Evolutionary conservation across 2,888 invertebrate species (phyloP).

Genomic region (Himalopsyche japonica): DNA sequence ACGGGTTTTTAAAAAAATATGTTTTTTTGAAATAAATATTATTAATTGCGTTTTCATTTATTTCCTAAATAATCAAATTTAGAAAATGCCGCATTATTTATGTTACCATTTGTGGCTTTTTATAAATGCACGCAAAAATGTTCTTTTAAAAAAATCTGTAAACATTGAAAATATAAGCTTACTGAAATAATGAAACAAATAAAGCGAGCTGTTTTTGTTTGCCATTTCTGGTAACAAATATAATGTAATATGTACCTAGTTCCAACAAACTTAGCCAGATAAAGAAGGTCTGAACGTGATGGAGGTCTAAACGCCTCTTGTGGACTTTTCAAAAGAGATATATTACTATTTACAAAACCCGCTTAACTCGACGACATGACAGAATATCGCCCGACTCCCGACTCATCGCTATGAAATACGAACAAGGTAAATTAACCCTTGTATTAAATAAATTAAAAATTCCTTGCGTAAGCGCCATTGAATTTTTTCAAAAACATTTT

Average conservation of each 20-base stretch:
- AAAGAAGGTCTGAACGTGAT: background rate
- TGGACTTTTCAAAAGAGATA: background rate
- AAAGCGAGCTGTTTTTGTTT: background rate
- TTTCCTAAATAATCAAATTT: no score
- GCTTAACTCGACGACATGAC: background rate
- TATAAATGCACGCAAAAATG: no score
- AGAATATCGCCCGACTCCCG: background rate
- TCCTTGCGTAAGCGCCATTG: no score
- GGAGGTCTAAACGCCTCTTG: background rate
- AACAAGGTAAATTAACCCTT: background rate
- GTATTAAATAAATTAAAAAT: background rate
- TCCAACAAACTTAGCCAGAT: background rate
- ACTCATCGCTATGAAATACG: background rate
- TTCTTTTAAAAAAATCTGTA: no score
- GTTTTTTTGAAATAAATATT: no score
- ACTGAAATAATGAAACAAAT: background rate
- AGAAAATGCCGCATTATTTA: no score
- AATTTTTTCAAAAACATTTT: no score
- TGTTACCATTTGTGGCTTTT: no score
- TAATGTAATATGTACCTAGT: background rate
- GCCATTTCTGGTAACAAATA: background rate
- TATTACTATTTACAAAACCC: background rate
- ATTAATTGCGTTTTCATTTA: no score
- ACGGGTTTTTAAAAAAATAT: no score
- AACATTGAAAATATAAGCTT: no score